phyloP scores from a whole-genome alignment of 2,113 vertebrate species.

The Dromas ardeola region DNA sequence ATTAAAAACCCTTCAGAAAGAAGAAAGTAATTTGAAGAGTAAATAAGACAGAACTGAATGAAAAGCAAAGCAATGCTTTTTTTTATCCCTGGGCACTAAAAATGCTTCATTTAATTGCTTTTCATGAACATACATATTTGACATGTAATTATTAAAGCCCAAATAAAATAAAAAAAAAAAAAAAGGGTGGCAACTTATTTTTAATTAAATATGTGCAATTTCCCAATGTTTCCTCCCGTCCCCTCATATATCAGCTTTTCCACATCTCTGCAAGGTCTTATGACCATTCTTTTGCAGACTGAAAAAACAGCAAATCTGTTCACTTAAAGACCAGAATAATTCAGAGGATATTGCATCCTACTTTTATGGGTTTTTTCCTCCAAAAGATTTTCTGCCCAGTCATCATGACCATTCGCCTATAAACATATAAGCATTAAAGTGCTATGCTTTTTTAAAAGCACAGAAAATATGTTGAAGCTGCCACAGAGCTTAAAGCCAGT shows the following conservation, averaged over 20 bases:
- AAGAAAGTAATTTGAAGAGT: not conserved
- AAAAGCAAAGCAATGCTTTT: not conserved
- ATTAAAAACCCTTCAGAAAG: constrained; percentile 73
- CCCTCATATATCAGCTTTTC: not conserved
- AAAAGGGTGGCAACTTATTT: not conserved
- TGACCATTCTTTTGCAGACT: not conserved
- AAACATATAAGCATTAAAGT: not conserved
- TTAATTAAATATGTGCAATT: not conserved
- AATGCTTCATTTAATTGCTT: not conserved
- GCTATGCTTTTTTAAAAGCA: not conserved
- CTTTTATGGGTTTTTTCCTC: not conserved
- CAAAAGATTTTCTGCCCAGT: not conserved
- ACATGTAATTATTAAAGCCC: not conserved
- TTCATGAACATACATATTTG: not conserved
- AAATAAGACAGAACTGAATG: not conserved
- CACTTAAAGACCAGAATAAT: not conserved
- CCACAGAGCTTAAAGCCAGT: not conserved
- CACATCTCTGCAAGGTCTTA: not conserved
- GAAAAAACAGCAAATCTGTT: not conserved
- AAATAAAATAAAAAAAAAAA: not conserved
- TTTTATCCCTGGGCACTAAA: not conserved
- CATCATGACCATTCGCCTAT: not conserved
- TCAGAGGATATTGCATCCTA: not conserved
- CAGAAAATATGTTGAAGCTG: not conserved
- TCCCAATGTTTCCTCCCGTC: not conserved